A percentile compares a stretch with the other conserved stretches of the same genome.
Conservation (phyloP, 2,113 vertebrate species). For the Trochalopteron elliotii region DNA sequence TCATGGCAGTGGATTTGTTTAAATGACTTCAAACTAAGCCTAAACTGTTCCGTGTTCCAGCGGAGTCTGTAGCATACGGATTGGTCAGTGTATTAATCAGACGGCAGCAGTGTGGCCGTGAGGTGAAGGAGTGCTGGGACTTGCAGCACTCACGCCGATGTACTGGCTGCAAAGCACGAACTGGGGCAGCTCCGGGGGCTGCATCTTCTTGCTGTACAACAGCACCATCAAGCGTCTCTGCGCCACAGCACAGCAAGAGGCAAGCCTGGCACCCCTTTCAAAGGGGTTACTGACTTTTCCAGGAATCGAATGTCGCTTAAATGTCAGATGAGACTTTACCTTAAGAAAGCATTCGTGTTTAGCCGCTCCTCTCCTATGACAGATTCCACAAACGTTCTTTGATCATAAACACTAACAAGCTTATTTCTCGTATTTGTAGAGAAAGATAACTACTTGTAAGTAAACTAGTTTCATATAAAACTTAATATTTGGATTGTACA, state of each 20-base stretch:
- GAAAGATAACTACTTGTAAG: background rate
- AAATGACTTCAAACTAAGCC: background rate
- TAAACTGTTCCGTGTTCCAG: background rate
- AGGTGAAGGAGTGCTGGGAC: background rate
- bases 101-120: fast-evolving
- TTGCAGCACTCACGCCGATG: fast-evolving
- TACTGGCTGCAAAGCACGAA: fast-evolving
- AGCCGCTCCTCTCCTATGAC: background rate
- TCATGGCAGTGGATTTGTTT: background rate
- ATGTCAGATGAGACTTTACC: background rate
- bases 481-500: background rate
- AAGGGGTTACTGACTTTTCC: background rate
- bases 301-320: background rate
- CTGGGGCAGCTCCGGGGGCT: background rate
- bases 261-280: background rate
- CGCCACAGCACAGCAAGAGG: background rate
- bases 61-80: fast-evolving
- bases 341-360: background rate
- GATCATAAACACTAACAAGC: background rate
- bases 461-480: background rate
- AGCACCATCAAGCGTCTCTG: constrained; percentile 24
- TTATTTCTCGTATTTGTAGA: background rate
- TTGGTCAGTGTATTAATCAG: background rate
- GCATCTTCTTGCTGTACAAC: background rate
- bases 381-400: background rate